Base-by-base conservation (phyloP, 1,140 invertebrate species). In the Dufourea novaeangliae region DNA sequence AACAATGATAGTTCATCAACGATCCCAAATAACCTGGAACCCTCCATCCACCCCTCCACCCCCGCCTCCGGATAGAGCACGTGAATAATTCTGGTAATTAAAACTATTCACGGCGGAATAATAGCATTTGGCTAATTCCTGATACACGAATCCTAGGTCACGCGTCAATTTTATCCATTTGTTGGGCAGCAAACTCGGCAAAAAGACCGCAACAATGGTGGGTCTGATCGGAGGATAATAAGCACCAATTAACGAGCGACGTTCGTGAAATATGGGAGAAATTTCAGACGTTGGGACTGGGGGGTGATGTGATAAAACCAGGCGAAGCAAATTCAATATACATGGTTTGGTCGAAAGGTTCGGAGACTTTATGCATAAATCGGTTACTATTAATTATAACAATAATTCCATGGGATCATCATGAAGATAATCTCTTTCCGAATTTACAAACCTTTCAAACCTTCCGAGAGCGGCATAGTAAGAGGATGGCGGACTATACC, bases 111-210 rank as follows among this genome's bases (percentile, higher is more conserved):
- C 27, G 14, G 4, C 57, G 22, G 32, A 34, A 6, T 22, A 34
- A 62, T n/a, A 37, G n/a, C 11, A 32, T 37, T 37, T 46, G 27
- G 32, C 59, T 61, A 37, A 63, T 72, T 50, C 20, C 37, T n/a
- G 2, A 29, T 0, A 2, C 54, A 56, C 46, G 41, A 34, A 63
- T 62, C 44, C 20, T n/a, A 20, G 20, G 20, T 46, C 6, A n/a
- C 46, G 7, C 46, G 61, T 27, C 37, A 17, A 32, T 44, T 72
- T 50, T 17, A 4, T 17, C 3, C 0, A 34, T 11, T 1, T 12
- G 25, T 25, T 11, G 25, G 20, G 25, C 46, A 34, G 10, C n/a
- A 5, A 14, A 41, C 6, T 8, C 27, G 54, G 5, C 20, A 12
- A 41, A 14, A 62, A 62, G 10, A 37, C 6, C 22, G 61, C 1